These are phyloP conservation scores for Neoitamus cyanurus DNA, from an alignment of 2,888 invertebrate genomes.

Conservation along the genomic window DNA sequence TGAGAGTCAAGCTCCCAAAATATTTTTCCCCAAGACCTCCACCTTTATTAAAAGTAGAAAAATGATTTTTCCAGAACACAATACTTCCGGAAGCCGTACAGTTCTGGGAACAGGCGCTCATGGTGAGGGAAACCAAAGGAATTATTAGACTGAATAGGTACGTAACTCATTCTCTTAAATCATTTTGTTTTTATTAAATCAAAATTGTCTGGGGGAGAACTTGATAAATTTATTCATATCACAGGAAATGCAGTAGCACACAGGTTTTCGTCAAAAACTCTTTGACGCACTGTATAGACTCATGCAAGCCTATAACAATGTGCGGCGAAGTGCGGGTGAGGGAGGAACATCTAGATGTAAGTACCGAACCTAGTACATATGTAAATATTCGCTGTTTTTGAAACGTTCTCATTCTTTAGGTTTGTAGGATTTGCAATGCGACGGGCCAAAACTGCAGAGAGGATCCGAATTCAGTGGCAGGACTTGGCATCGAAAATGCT, in stretches of 20 bases:
- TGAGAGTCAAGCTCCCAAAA: neutral
- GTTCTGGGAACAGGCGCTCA: slow-evolving; percentile 93
- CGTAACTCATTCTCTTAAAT: neutral
- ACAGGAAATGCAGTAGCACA: slow-evolving; percentile 87
- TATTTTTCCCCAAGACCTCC: neutral
- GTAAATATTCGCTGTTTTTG: neutral
- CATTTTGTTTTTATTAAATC: neutral
- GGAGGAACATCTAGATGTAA: slow-evolving; percentile 91
- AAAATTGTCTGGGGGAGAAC: no score
- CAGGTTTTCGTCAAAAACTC: slow-evolving; percentile 88
- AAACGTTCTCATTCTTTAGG: slow-evolving; percentile 67
- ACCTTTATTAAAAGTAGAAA: neutral
- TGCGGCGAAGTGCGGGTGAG: slow-evolving; percentile 97
- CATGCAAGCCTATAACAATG: slow-evolving; percentile 85
- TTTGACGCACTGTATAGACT: slow-evolving; percentile 87
- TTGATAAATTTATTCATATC: slow-evolving; percentile 54
- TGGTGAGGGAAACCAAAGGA: slow-evolving; percentile 86
- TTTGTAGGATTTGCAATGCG: slow-evolving; percentile 88
- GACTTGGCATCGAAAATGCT: slow-evolving; percentile 79
- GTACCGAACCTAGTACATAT: neutral
- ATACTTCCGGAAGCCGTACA: slow-evolving; percentile 90
- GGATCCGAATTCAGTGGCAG: slow-evolving; percentile 69
- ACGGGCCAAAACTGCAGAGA: slow-evolving; percentile 83
- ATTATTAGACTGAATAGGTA: slow-evolving; percentile 88
- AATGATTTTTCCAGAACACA: slow-evolving; percentile 74